Evolutionary conservation across 2,888 invertebrate species (phyloP).

Genomic region (Volucella bombylans): DNA sequence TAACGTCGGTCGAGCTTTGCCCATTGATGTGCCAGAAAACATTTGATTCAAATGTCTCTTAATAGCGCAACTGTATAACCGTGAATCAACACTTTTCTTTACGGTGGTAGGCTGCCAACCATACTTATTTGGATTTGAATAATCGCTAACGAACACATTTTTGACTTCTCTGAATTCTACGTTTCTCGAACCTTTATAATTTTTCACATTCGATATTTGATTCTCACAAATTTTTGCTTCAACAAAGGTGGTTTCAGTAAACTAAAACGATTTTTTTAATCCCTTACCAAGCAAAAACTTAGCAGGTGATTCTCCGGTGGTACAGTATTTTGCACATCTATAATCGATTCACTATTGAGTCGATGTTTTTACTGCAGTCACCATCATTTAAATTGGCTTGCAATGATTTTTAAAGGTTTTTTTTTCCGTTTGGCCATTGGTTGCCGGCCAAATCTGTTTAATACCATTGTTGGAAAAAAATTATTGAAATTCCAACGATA

Average conservation of each 20-base stretch:
- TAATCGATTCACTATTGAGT: conserved; percentile 5
- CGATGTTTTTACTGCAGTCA: conserved; percentile 5
- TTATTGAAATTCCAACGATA: conserved; percentile 19
- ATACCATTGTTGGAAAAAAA: conserved; percentile 17
- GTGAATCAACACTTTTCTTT: conserved; percentile 40
- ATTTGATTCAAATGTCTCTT: conserved; percentile 61
- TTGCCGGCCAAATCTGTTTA: too few relatives aligned
- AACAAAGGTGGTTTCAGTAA: conserved; percentile 20
- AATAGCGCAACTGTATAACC: conserved; percentile 33
- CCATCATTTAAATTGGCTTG: conserved; percentile 8
- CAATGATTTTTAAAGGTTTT: conserved; percentile 30
- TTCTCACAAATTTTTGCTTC: conserved; percentile 6
- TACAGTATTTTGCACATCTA: too few relatives aligned
- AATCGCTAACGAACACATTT: conserved; percentile 58
- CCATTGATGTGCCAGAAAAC: background rate
- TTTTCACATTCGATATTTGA: conserved; percentile 8
- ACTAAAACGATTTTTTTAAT: conserved; percentile 20
- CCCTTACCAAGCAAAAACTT: conserved; percentile 23
- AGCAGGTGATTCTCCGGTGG: conserved; percentile 23
- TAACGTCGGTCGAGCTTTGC: background rate
- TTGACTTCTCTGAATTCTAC: conserved; percentile 46
- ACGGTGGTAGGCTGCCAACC: conserved; percentile 49
- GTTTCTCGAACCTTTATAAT: conserved; percentile 25
- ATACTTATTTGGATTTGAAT: conserved; percentile 57
- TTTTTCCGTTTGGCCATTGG: conserved; percentile 15